Base-by-base conservation (phyloP, 2,113 vertebrate species). In the Mesembrinibis cayennensis region DNA sequence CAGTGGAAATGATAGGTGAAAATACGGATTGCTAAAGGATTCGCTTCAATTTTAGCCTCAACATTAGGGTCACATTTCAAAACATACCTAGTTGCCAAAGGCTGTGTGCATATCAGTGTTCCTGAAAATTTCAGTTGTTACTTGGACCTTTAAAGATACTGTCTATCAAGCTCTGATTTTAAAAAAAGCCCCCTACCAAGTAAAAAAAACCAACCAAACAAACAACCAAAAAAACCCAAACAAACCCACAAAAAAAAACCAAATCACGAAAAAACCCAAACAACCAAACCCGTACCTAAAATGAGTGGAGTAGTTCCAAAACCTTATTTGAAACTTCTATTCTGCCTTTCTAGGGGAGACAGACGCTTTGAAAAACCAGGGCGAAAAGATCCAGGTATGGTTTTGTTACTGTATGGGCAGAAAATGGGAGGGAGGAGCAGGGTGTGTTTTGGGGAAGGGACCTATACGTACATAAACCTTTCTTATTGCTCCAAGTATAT, bases 331-430 rank as follows among this genome's bases (percentile, higher is more conserved):
- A 98, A 98, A 97, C 87, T 93, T 92, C 61, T 92, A 27, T 97
- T 98, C 96, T 96, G 87, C 82, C 97, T 89, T 97, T 94, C 94
- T 95, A 99, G 99, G 99, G 99, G 99, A 97, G 99, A 99, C 97
- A 98, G 99, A 97, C 98, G 99, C 97, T 99, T 99, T 99, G 99
- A 99, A 99, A 99, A 99, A 98, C 99, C 99, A 98, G 99, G 99
- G 97, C 98, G 99, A 98, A 99, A 99, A 99, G 99, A 99, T 96
- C 98, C 99, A 99, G 99, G 99, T 99, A 98, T 98, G 99, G 85
- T 87, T 97, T 98, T 96, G 70, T 96, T 97, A 77, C 61, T 97
- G 62, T 93, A 38, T 52, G 97, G 91, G 85, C 63, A 94, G 90
- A n/a, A 87, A 50, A n/a, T 9, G 93, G 97, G 96, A 83, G 97